Base-by-base conservation (phyloP, 2,797 vertebrate genomes). In the Pempheris klunzingeri region DNA sequence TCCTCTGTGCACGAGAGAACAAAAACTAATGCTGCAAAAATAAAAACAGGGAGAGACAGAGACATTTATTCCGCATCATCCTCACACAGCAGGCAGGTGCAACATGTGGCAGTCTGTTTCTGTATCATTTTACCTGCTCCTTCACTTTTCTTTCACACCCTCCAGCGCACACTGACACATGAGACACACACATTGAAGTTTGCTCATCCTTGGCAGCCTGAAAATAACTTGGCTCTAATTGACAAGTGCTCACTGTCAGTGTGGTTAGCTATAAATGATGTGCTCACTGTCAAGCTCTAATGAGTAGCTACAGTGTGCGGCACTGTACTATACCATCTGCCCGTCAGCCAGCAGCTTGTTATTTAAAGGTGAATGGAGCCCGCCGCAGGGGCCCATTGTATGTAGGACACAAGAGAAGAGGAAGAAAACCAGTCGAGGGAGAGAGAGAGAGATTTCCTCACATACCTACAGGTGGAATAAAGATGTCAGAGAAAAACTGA, bases 191-290 rank as follows among this genome's bases (percentile, higher is more conserved):
- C 67, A 26, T 3, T 78, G 75, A 83, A 88, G 89, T 91, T 92
- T 83, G 81, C 84, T 89, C 83, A 30, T 82, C 67, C 57, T 14
- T 17, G 43, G 36, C 58, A 69, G 71, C 41, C 74, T 79, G 64
- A 61, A 88, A 89, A 92, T 89, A 92, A 90, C 86, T 87, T 67
- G 71, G 24, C 78, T 83, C 53, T 86, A 92, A 92, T 86, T 91
- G 90, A 88, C 87, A 87, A 84, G 78, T 10, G 68, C 77, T 85
- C 74, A 30, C 73, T 83, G 86, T 82, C 80, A 82, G 62, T 17
- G 64, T 52, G 53, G 65, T 74, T 64, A 46, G 57, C 57, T 61
- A 34, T 24, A 78, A 84, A 66, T 78, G 77, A 85, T 73, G 78
- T 36, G 71, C 76, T 36, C 65, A 72, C 81, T 90, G 74, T 87